Base-by-base conservation (phyloP, 2,113 vertebrate species). In the Daboia siamensis region DNA sequence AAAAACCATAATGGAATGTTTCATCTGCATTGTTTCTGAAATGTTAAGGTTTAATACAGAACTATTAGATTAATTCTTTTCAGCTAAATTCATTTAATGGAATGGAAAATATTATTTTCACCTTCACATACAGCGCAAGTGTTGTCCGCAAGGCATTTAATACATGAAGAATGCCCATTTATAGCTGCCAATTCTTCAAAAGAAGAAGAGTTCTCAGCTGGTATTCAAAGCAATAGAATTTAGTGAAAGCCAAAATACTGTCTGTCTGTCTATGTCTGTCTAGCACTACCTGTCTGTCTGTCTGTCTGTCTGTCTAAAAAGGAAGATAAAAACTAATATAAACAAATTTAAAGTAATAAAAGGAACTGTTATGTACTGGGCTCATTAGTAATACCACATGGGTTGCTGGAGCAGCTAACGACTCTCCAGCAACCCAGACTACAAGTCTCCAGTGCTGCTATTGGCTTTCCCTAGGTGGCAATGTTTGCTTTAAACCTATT, bases 1-100 rank as follows among this genome's bases (percentile, higher is more conserved):
- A 90, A 90, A 90, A 54, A 29, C 29, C 29, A 86, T 90, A 86
- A 85, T 61, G 88, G 69, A 86, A 93, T 90, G 80, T 90, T 90
- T 93, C 56, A 86, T 90, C 46, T 54, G 23, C 26, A 93, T 64
- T 85, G 46, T 90, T 54, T 90, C 46, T 90, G 74, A 86, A 92
- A 90, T 90, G 86, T 93, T 5, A 54, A 56, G 23, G 61, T 61
- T 80, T 52, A 23, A 90, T 59, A 59, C 9, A 29, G 44, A 88
- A 86, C 55, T 29, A 51, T 92, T 92, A 57, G 54, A 85, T 84
- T 80, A 92, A 46, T 90, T 87, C 3, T 13, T 54, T n/a, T 7
- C 29, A 86, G 29, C 13, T 59, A 24, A 86, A 85, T 12, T 59
- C 55, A 56, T 39, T 89, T 56, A 23, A 33, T 59, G 55, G 52